Base-by-base conservation (phyloP, 1,140 invertebrate species). In the Bombus polaris region DNA sequence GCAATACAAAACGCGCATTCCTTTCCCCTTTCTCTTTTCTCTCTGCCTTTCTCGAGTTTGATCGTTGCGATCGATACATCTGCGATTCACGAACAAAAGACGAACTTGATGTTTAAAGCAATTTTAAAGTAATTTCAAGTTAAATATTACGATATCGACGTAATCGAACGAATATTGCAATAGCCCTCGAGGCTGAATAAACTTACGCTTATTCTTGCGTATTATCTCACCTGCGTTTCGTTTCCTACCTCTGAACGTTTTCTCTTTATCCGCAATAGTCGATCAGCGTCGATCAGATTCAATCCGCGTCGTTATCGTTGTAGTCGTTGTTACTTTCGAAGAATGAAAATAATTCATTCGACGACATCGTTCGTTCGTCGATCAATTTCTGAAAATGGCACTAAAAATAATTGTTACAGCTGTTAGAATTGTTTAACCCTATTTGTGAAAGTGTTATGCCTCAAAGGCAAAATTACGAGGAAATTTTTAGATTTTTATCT, bases 1-100 rank as follows among this genome's bases (percentile, higher is more conserved):
- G 18, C 18, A 1, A 35, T 28, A 73, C 18, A 32, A n/a, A 32
- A 35, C 22, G 18, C 71, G 28, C 70, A 57, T 73, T 73, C 80
- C 70, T 78, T 78, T 74, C 42, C 32, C 72, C 42, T 66, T 79
- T 79, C 75, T 35, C 53, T 18, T 73, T 73, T 62, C 75, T 62
- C 57, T 57, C 53, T 42, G 53, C 42, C 22, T 65, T 44, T 80
- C 53, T 57, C 78, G 18, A 53, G 47, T 53, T 53, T 53, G 47
- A 53, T 53, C 47, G 47, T 22, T 0, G n/a, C 47, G 47, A 57
- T 75, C 37, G 57, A 77, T 65, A 42, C 1, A 68, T 44, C 25
- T 9, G 59, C 22, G 28, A 8, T 62, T 12, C 13, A 0, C 37
- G 35, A 39, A 22, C 13, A 10, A 8, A 35, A 22, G 18, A 2